Evolutionary conservation across 2,797 vertebrate genomes (phyloP).

Genomic region (Telmatherina bonti): DNA sequence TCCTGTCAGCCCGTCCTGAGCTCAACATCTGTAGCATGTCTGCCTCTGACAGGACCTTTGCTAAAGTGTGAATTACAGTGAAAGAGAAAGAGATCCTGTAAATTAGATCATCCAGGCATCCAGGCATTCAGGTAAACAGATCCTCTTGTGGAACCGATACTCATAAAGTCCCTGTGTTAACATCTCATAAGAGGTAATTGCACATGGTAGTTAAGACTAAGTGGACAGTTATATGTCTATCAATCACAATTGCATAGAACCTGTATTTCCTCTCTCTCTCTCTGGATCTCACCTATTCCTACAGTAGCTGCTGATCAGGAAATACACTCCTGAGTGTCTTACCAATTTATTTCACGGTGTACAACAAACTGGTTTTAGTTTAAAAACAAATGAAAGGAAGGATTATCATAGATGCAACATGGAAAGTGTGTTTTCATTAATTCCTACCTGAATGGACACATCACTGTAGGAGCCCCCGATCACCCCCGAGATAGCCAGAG

Average conservation of each 20-base stretch:
- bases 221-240: conserved; percentile 64
- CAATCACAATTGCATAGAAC: conserved; percentile 39
- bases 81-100: conserved; percentile 60
- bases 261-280: conserved; percentile 10
- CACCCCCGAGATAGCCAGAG: conserved; percentile 95
- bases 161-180: conserved; percentile 72
- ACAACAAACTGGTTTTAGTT: neutral
- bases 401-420: neutral
- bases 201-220: conserved; percentile 67
- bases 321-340: conserved; percentile 23
- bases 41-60: conserved; percentile 64
- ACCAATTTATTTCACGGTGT: conserved; percentile 17
- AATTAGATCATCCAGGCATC: conserved; percentile 71
- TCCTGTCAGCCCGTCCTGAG: conserved; percentile 69
- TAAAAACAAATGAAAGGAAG: neutral
- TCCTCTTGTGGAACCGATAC: conserved; percentile 64
- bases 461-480: conserved; percentile 99
- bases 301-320: conserved; percentile 15
- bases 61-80: conserved; percentile 72
- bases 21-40: conserved; percentile 77
- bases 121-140: conserved; percentile 75
- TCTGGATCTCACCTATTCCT: conserved; percentile 8
- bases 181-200: conserved; percentile 67
- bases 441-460: conserved; percentile 95
- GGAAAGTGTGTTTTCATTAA: neutral